Evolutionary conservation across 2,113 vertebrate species (phyloP).

Genomic region (Microtus oregoni): DNA sequence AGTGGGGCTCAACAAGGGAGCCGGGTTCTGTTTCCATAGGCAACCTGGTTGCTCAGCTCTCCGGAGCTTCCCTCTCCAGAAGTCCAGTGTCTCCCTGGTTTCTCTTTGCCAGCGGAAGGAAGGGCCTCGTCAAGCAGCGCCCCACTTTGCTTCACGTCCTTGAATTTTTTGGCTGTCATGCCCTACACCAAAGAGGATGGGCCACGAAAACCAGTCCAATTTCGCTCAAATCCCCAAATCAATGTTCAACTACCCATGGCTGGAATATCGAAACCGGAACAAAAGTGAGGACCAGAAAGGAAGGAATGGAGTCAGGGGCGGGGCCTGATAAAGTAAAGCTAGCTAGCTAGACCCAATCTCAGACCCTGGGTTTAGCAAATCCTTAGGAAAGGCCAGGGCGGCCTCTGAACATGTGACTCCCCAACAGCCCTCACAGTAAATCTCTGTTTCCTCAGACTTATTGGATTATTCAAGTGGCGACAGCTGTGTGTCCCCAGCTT

Average conservation of each 20-base stretch:
- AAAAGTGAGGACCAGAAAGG: slow-evolving; percentile 68
- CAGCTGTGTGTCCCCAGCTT: neutral
- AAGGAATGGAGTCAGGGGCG: neutral
- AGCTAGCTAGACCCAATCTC: neutral
- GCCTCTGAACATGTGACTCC: neutral
- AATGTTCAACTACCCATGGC: slow-evolving; percentile 61
- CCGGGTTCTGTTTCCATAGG: slow-evolving; percentile 69
- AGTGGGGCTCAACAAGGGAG: slow-evolving; percentile 38
- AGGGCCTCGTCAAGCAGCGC: neutral
- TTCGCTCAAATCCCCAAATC: neutral
- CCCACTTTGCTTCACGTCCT: neutral
- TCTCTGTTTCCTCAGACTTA: neutral
- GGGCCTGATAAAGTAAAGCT: neutral
- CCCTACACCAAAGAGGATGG: slow-evolving; percentile 19
- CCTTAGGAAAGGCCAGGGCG: neutral
- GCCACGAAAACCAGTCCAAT: neutral
- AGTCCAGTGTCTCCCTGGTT: neutral
- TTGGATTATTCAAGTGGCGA: neutral
- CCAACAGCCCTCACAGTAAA: neutral
- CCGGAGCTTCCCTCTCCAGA: slow-evolving; percentile 37
- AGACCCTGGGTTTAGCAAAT: neutral
- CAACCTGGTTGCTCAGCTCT: slow-evolving; percentile 42
- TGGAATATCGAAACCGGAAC: slow-evolving; percentile 57
- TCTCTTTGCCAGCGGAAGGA: neutral
- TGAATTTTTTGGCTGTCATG: neutral